Base-by-base conservation (phyloP, 2,888 invertebrate species). In the Ophion ventricosus region DNA sequence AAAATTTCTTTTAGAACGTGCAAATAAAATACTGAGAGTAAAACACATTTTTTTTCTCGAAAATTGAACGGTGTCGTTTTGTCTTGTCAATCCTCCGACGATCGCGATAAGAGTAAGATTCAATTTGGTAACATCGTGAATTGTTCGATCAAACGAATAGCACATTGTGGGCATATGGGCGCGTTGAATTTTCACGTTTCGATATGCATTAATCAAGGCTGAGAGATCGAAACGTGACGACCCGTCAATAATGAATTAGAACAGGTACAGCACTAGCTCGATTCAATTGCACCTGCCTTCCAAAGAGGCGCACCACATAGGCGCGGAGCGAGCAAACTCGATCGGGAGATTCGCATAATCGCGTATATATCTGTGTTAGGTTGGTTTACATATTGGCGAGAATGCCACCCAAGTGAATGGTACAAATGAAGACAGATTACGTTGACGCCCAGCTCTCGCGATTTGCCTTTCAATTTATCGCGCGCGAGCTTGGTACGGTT, bases 361-460 rank as follows among this genome's bases (percentile, higher is more conserved):
- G 73, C 73, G 43, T 54, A 35, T 54, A 35, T 63, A 35, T 40
- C 54, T 56, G 25, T 56, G 20, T 56, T 29, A 43, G 64, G 64
- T 54, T 35, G 26, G 66, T 66, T 54, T 79, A 79, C 49, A 70
- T 56, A 72, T 78, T 78, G 72, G 84, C 78, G 80, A 72, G 80
- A 86, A 83, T 82, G 78, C 78, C 81, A 86, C 87, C 87, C 87
- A 88, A 88, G 84, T 87, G 85, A 88, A 85, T 85, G 83, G 86
- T 86, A 82, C 87, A 85, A 87, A 89, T 88, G 88, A 89, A 89
- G 89, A 89, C 87, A 83, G 88, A 89, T 89, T 86, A 87, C 85
- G 86, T 87, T 84, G 82, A 84, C 80, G 84, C 83, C 61, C 82
- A 73, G 82, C 72, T 83, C 43, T 43, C 82, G 76, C 79, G 81